phyloP scores from a whole-genome alignment of 2,888 invertebrate species.

The Rutpela maculata region DNA sequence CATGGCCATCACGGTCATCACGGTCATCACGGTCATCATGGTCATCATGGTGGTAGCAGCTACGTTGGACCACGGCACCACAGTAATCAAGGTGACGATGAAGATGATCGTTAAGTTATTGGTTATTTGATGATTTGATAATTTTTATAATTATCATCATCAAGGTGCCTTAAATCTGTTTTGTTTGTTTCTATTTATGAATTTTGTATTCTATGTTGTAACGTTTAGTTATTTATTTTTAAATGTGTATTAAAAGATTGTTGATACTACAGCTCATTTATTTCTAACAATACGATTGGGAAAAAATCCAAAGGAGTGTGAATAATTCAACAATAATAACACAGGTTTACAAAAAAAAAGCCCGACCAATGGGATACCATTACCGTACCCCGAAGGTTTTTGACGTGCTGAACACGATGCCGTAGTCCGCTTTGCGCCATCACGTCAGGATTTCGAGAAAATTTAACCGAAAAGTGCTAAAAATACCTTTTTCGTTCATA shows the following conservation, averaged over 20 bases:
- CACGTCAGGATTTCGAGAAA: no score
- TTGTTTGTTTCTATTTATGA: neutral
- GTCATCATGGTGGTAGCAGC: slow-evolving; percentile 3
- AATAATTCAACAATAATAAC: no score
- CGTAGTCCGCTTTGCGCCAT: no score
- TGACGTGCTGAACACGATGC: no score
- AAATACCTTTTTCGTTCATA: no score
- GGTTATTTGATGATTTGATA: neutral
- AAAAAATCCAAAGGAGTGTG: no score
- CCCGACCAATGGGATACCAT: no score
- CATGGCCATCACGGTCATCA: neutral
- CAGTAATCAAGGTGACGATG: slow-evolving; percentile 6
- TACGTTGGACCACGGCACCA: slow-evolving; percentile 2
- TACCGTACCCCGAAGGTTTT: no score
- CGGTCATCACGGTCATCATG: neutral
- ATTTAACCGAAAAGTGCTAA: no score
- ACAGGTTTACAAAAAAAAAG: no score
- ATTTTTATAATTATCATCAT: slow-evolving; percentile 11
- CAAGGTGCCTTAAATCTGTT: no score
- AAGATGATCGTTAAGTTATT: neutral
- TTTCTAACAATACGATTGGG: no score
- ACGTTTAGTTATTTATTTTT: slow-evolving; percentile 19
- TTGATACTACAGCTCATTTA: neutral
- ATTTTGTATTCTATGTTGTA: neutral
- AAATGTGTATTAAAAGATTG: neutral